phyloP scores from a whole-genome alignment of 2,113 vertebrate species.

The Carlito syrichta region DNA sequence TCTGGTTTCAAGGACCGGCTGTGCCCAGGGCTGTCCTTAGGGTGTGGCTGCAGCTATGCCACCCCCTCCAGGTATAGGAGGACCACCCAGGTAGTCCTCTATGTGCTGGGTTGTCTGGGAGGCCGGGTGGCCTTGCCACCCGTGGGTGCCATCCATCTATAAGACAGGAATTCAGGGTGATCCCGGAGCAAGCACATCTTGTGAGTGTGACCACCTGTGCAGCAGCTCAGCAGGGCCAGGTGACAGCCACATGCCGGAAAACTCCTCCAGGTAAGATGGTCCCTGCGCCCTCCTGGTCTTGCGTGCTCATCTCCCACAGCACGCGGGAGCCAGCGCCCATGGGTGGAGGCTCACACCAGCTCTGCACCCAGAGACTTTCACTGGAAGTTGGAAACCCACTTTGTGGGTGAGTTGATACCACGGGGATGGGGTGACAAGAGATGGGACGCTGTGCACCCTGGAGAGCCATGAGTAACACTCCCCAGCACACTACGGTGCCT shows the following conservation, averaged over 20 bases:
- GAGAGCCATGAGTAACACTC: too few relatives aligned
- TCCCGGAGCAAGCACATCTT: background rate
- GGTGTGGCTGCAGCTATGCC: background rate
- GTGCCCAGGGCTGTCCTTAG: too few relatives aligned
- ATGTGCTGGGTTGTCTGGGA: too few relatives aligned
- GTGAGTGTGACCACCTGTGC: background rate
- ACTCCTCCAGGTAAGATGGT: background rate
- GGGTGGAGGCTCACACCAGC: background rate
- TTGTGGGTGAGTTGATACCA: background rate
- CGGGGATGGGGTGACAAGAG: too few relatives aligned
- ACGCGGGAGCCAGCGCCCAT: too few relatives aligned
- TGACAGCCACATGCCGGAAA: background rate
- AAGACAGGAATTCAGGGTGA: background rate
- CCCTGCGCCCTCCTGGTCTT: too few relatives aligned
- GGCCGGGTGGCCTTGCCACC: background rate
- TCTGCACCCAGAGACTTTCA: background rate
- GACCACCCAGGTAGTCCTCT: accelerated
- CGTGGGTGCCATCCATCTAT: background rate
- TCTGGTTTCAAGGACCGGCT: background rate
- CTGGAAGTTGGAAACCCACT: background rate
- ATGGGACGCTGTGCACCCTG: too few relatives aligned
- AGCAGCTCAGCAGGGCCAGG: accelerated
- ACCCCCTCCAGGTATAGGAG: background rate
- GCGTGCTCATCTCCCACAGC: too few relatives aligned
- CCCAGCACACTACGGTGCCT: accelerated